Base-by-base conservation (phyloP, 2,113 vertebrate species). In the Variabilichromis moorii region DNA sequence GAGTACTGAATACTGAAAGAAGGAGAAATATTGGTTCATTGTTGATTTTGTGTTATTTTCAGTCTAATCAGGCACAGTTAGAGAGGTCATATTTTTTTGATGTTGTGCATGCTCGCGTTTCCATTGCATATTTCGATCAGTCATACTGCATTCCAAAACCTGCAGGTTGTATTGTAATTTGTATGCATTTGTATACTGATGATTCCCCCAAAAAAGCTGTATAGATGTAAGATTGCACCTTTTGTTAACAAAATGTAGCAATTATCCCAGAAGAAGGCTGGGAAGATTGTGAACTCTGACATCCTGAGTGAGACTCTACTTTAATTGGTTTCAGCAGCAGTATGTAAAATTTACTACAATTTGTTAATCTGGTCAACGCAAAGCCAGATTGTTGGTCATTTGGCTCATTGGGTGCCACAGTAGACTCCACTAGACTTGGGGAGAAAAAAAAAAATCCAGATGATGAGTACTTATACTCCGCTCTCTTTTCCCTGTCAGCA, bases 401-500 rank as follows among this genome's bases (percentile, higher is more conserved):
- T 66, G 19, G 33, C 33, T 66, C 33, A 37, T 13, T 66, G 19
- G 19, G 61, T 66, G 19, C 61, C 7, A 66, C 2, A 0, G 28
- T 63, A 63, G 16, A 63, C 55, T 19, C 9, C 0, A 6, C 4
- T 37, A 66, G 33, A 37, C 19, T 37, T 28, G 8, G 8, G 35
- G 13, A 0, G 1, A 3, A 21, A 26, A 5, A 5, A 24, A 3
- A 8, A 14, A 28, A 63, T 12, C 17, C 19, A 4, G 19, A 37
- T 66, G 19, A 66, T 66, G 61, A 66, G 19, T 66, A 37, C 7
- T 66, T 66, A 66, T 0, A 37, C 19, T 68, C 33, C 0, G 3
- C 61, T 68, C 33, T 71, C 66, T 71, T 73, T 73, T 73, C 13
- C 91, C 24, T 90, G 93, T 86, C 66, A 99, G 99, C 95, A 99